Conservation (phyloP, 2,888 invertebrate species). For the Pimpla rufipes region DNA sequence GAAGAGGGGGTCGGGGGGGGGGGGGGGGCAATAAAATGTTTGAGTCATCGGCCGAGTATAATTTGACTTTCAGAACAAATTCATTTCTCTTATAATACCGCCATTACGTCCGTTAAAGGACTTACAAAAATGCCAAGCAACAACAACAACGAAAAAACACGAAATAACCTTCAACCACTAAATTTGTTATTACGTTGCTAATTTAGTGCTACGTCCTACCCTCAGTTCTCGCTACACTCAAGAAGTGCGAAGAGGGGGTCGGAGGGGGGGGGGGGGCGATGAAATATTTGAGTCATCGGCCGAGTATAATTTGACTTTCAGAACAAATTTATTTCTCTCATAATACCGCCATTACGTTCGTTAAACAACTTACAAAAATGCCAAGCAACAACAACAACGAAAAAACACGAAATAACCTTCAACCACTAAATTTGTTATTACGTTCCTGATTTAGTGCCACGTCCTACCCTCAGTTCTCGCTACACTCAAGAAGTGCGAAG, state of each 20-base stretch:
- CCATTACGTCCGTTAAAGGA: neutral
- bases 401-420: neutral
- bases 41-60: conserved; percentile 15
- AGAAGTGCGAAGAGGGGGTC: too few relatives aligned
- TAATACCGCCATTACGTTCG: neutral
- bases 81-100: conserved; percentile 30
- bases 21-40: conserved; percentile 31
- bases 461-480: conserved; percentile 2
- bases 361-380: neutral
- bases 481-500: conserved; percentile 28
- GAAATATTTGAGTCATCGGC: conserved; percentile 34
- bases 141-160: neutral
- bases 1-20: too few relatives aligned
- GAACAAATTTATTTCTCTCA: conserved; percentile 10
- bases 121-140: neutral
- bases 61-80: conserved; percentile 12
- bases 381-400: too few relatives aligned
- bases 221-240: conserved; percentile 14
- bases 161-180: neutral
- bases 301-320: conserved; percentile 13
- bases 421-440: conserved; percentile 3
- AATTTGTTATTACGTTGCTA: too few relatives aligned
- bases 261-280: conserved; percentile 23
- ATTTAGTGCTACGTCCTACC: neutral
- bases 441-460: neutral